Evolutionary conservation across 2,797 vertebrate genomes (phyloP).

Genomic region (Choloepus didactylus): DNA sequence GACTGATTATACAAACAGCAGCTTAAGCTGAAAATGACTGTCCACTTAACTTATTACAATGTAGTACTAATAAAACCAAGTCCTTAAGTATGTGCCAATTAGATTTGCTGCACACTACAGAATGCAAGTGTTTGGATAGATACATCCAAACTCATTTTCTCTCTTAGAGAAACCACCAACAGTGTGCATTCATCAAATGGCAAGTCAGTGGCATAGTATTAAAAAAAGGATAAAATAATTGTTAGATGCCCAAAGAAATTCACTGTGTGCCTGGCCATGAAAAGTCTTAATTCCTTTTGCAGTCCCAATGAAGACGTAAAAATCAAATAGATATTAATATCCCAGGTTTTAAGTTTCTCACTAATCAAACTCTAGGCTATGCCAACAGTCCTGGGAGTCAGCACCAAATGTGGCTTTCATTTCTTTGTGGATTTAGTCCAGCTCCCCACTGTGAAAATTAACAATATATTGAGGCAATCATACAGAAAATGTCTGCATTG

Average conservation of each 20-base stretch:
- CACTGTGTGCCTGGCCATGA: neutral
- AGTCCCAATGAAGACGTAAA: neutral
- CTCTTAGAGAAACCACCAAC: neutral
- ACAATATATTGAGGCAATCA: neutral
- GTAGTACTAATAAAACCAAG: neutral
- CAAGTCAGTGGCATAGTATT: neutral
- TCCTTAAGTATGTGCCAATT: neutral
- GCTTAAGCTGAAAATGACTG: neutral
- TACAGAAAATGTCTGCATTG: neutral
- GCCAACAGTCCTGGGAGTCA: neutral
- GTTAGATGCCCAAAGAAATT: neutral
- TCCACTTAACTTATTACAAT: neutral
- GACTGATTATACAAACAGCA: neutral
- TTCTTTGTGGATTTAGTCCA: neutral
- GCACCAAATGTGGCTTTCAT: neutral
- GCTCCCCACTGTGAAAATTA: neutral
- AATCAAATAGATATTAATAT: neutral
- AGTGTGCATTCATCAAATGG: neutral
- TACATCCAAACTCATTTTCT: neutral
- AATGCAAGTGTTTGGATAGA: neutral
- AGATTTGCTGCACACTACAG: neutral
- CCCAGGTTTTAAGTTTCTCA: constrained; percentile 18
- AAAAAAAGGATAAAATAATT: neutral
- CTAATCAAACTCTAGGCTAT: neutral
- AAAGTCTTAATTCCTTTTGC: neutral